Evolutionary conservation across 2,888 invertebrate genomes (phyloP).

Genomic region (Eledone cirrhosa): DNA sequence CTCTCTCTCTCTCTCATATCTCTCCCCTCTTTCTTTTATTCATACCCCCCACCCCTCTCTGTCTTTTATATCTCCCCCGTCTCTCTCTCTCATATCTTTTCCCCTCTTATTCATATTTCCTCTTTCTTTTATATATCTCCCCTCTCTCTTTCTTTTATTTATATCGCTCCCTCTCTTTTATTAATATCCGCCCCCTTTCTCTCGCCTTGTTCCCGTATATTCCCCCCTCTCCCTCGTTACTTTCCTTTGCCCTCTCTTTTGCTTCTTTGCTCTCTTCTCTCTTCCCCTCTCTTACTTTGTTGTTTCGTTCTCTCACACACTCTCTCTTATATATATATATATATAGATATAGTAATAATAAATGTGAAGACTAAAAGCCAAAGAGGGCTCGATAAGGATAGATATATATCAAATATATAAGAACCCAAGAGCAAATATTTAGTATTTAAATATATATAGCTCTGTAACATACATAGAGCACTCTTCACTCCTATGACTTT

Average conservation of each 20-base stretch:
- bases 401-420: too few species aligned
- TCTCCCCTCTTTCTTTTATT: background rate
- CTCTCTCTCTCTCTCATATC: too few species aligned
- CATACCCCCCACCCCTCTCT: background rate
- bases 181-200: background rate
- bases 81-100: background rate
- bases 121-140: too few species aligned
- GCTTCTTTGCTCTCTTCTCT: background rate
- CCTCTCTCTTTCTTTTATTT: background rate
- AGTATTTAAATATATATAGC: too few species aligned
- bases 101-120: background rate
- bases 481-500: too few species aligned
- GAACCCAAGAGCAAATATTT: too few species aligned
- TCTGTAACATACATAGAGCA: too few species aligned
- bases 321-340: too few species aligned
- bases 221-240: background rate
- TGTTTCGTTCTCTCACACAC: background rate
- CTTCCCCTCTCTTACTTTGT: background rate
- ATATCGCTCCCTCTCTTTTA: background rate
- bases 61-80: background rate
- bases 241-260: background rate
- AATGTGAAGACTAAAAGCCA: too few species aligned
- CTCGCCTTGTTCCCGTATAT: background rate
- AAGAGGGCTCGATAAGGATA: too few species aligned
- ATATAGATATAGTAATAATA: too few species aligned